Percentiles rank a stretch among this genome's conserved stretches.
Evolutionary conservation across 2,797 vertebrate species (phyloP).

Genomic region (Sebastes iracundus): DNA sequence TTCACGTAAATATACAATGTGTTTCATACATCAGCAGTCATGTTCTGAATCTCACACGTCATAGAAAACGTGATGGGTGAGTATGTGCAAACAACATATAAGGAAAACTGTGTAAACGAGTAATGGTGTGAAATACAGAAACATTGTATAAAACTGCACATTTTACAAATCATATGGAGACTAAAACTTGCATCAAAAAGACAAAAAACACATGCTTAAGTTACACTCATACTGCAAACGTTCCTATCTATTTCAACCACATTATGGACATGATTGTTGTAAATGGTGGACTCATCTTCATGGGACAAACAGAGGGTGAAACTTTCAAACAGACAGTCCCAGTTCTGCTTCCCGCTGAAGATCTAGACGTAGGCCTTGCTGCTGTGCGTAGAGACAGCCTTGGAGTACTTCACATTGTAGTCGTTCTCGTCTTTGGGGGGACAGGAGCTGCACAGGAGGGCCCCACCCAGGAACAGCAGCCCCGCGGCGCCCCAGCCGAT

Average conservation of each 20-base stretch:
- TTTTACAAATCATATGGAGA: background rate
- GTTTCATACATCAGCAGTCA: background rate
- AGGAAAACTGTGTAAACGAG: background rate
- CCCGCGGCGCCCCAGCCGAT: slow-evolving; percentile 88
- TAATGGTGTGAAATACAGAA: background rate
- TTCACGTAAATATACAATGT: background rate
- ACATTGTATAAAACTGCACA: background rate
- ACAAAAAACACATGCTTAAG: background rate
- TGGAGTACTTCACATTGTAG: slow-evolving; percentile 67
- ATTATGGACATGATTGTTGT: background rate
- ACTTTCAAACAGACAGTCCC: background rate
- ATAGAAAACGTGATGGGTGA: background rate
- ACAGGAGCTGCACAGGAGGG: slow-evolving; percentile 85
- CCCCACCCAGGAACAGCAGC: slow-evolving; percentile 87
- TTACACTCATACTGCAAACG: background rate
- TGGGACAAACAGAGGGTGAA: background rate
- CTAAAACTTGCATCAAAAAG: background rate
- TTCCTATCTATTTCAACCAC: background rate
- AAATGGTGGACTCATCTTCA: background rate
- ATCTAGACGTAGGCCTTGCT: slow-evolving; percentile 74
- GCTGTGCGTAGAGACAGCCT: slow-evolving; percentile 59
- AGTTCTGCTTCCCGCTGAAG: background rate
- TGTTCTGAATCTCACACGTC: background rate
- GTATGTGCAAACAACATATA: background rate
- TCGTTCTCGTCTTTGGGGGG: slow-evolving; percentile 37